Evolutionary conservation across 2,797 vertebrate species (phyloP).

Genomic region (Mycteria americana): DNA sequence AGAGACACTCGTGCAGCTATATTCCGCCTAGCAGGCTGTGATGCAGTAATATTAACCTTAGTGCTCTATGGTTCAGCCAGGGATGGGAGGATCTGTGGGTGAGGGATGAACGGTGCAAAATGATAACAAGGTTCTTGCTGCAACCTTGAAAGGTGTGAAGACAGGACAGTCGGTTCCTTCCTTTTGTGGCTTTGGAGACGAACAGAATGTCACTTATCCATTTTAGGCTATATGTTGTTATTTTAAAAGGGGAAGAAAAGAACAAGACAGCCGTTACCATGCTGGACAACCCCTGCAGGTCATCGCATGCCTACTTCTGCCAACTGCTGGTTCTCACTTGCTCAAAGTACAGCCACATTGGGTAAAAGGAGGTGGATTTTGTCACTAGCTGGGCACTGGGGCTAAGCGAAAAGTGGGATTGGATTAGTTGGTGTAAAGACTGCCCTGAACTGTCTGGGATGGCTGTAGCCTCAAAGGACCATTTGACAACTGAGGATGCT

Average conservation of each 20-base stretch:
- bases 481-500: fast-evolving
- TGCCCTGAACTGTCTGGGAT: neutral
- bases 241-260: neutral
- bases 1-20: neutral
- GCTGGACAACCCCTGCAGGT: neutral
- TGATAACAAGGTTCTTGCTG: neutral
- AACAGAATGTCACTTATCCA: neutral
- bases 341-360: fast-evolving
- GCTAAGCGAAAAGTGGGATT: neutral
- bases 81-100: neutral
- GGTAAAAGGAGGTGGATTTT: neutral
- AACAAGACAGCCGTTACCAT: neutral
- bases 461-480: neutral
- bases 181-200: neutral
- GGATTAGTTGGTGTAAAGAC: neutral
- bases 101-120: neutral
- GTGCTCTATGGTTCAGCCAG: neutral
- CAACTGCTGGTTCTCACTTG: neutral
- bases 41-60: neutral
- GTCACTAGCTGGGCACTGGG: neutral
- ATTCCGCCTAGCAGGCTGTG: neutral
- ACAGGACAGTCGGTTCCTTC: neutral
- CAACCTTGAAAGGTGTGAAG: neutral
- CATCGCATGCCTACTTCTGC: neutral
- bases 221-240: neutral